Evolutionary conservation across 2,888 invertebrate species (phyloP).

Genomic region (Leptarthrus brevirostris): DNA sequence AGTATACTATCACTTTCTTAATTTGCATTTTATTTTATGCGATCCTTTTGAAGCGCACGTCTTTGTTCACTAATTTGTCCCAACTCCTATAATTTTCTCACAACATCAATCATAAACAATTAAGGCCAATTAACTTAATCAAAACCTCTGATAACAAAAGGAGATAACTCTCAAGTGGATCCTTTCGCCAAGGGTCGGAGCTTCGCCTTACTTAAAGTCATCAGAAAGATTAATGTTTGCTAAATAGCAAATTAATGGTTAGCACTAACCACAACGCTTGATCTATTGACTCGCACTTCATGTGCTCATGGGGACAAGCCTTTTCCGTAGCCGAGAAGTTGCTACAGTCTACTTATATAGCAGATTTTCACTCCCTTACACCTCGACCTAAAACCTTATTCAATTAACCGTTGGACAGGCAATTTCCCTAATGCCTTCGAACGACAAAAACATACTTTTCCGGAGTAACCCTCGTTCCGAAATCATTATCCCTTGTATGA

Average conservation of each 20-base stretch:
- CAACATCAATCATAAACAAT: conserved; percentile 20
- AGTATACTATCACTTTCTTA: too few relatives aligned
- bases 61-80: too few relatives aligned
- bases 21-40: too few relatives aligned
- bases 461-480: conserved; percentile 19
- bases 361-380: conserved; percentile 33
- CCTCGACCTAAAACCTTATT: conserved; percentile 28
- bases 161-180: conserved; percentile 35
- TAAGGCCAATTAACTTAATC: conserved; percentile 18
- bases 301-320: neutral
- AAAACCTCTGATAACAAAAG: conserved; percentile 8
- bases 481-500: conserved; percentile 46
- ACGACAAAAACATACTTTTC: conserved; percentile 34
- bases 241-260: conserved; percentile 44
- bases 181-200: neutral
- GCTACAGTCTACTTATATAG: neutral
- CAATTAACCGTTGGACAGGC: conserved; percentile 40
- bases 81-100: too few relatives aligned
- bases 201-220: neutral
- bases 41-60: too few relatives aligned
- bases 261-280: conserved; percentile 23
- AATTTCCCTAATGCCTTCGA: conserved; percentile 32
- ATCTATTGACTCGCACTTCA: conserved; percentile 20
- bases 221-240: conserved; percentile 33
- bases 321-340: neutral